Percentiles rank a stretch among this genome's conserved stretches.
phyloP scores from a whole-genome alignment of 2,888 invertebrate genomes.

The Smittia sp. region DNA sequence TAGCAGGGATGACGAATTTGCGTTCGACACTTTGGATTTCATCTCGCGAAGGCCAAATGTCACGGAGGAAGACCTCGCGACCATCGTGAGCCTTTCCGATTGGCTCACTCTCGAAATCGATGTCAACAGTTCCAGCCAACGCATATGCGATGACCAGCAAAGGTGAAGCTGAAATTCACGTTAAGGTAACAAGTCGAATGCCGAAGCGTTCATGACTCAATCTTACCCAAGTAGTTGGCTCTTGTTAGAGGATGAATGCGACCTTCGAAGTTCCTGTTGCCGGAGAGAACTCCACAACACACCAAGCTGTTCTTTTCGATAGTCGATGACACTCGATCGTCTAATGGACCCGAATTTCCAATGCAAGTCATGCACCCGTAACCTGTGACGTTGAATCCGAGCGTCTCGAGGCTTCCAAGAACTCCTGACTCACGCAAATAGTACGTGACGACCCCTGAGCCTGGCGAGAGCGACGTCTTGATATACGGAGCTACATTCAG shows the following conservation, averaged over 20 bases:
- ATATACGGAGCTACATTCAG: slow-evolving; percentile 87
- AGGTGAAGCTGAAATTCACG: slow-evolving; percentile 80
- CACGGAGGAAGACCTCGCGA: slow-evolving; percentile 74
- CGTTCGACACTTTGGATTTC: slow-evolving; percentile 90
- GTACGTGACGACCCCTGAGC: slow-evolving; percentile 91
- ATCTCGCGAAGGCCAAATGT: slow-evolving; percentile 91
- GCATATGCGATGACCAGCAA: slow-evolving; percentile 96
- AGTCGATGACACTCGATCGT: slow-evolving; percentile 85
- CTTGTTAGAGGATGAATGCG: slow-evolving; percentile 95
- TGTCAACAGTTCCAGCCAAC: slow-evolving; percentile 89
- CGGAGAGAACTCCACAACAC: slow-evolving; percentile 93
- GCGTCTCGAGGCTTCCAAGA: slow-evolving; percentile 74
- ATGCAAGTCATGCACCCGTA: slow-evolving; percentile 99
- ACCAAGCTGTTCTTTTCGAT: slow-evolving; percentile 94
- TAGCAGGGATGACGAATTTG: slow-evolving; percentile 86
- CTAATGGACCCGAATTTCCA: slow-evolving; percentile 94
- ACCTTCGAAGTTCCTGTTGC: slow-evolving; percentile 98
- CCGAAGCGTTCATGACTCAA: too few relatives aligned
- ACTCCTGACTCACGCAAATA: slow-evolving; percentile 81
- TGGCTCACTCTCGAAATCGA: slow-evolving; percentile 91
- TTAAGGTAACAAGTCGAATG: too few relatives aligned
- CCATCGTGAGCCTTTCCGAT: slow-evolving; percentile 67
- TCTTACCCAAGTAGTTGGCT: slow-evolving; percentile 78
- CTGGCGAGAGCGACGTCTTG: slow-evolving; percentile 95
- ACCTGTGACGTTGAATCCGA: slow-evolving; percentile 95